Base-by-base conservation (phyloP, 2,797 vertebrate genomes). In the Echeneis naucrates region DNA sequence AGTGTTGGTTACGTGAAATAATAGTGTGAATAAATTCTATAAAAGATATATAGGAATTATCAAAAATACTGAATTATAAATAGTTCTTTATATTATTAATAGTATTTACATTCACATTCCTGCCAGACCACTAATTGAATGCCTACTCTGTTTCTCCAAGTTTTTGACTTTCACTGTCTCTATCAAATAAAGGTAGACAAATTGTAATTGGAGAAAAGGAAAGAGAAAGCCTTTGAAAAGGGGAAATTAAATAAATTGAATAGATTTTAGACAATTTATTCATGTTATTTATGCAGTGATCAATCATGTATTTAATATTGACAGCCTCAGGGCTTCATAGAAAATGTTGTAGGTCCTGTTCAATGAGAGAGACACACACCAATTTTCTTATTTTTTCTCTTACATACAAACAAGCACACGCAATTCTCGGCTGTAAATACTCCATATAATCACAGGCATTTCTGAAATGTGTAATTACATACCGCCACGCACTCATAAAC, bases 401-500 rank as follows among this genome's bases (percentile, higher is more conserved):
- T 26, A 30, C 45, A 16, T 21, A 48, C 11, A 24, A 2, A 23
- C 13, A 48, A n/a, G n/a, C 30, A 64, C 14, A 68, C 17, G 33
- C 30, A 40, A 4, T 60, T 35, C 38, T 30, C 6, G n/a, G 69
- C 16, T 44, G 54, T 35, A 48, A 47, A 55, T 27, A 65, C 61
- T 32, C 32, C 5, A 65, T 66, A 64, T 45, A 33, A 33, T 50
- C 47, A 62, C 24, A 53, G 5, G 54, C 33, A 75, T 62, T 30
- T 32, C 50, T 64, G 52, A 35, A 70, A 60, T 47, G 44, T 64
- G 40, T 66, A 52, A 33, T 60, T 32, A 50, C 51, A 62, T 33
- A 74, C 50, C 72, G 51, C 70, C 66, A 70, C 60, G 72, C 52
- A 47, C 51, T 76, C 63, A 80, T 75, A 61, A 69, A 82, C 79